These are phyloP conservation scores for Ursus arctos DNA, from an alignment of 2,113 vertebrate species.

Conservation along the genomic window DNA sequence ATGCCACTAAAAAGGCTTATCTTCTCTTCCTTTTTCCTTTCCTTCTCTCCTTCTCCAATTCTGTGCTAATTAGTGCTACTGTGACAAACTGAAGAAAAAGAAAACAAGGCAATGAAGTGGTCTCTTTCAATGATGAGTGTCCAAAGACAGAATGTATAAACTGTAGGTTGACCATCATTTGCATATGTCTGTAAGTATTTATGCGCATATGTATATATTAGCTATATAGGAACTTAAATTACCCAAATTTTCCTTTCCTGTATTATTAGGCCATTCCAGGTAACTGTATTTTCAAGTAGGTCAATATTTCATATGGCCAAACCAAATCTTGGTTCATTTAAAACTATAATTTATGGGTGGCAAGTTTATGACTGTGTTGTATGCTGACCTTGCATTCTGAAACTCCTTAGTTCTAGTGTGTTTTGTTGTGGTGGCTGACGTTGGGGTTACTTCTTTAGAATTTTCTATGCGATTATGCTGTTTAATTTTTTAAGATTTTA, in stretches of 20 bases:
- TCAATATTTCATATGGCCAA: background rate
- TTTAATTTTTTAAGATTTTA: background rate
- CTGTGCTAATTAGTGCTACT: background rate
- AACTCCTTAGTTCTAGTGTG: background rate
- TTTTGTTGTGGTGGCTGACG: background rate
- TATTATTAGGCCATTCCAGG: background rate
- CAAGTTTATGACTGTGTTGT: background rate
- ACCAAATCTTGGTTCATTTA: background rate
- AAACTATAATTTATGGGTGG: background rate
- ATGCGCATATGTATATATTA: background rate
- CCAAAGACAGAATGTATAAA: background rate
- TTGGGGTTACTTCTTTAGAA: constrained; percentile 11
- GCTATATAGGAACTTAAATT: background rate
- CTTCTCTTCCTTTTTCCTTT: background rate
- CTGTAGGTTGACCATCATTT: background rate
- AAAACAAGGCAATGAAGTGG: background rate
- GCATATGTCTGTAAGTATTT: background rate
- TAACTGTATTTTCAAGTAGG: background rate
- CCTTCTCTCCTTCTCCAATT: background rate
- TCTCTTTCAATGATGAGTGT: background rate
- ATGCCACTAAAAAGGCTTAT: background rate
- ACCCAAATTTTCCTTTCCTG: background rate
- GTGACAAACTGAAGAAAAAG: background rate
- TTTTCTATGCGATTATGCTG: background rate
- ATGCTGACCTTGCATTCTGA: background rate